A percentile compares a stretch with the other conserved stretches of the same genome.
Evolutionary conservation across 2,888 invertebrate genomes (phyloP).

Genomic region (Hyles lineata): DNA sequence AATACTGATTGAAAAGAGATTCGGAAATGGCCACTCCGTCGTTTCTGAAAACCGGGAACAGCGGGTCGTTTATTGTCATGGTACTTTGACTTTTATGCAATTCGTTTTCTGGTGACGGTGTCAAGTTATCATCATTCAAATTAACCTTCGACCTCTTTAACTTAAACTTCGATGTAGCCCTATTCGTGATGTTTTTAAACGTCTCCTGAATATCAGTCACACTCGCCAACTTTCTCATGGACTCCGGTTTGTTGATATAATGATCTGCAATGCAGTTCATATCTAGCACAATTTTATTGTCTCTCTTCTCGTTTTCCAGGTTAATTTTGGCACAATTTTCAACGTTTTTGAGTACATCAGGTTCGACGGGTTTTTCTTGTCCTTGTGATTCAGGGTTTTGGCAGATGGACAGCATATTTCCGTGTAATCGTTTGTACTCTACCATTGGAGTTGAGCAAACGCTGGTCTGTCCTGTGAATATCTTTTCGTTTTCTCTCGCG

Average conservation of each 20-base stretch:
- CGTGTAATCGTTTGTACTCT: constrained; percentile 90
- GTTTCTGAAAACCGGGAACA: constrained; percentile 90
- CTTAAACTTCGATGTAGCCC: constrained; percentile 84
- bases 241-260: constrained; percentile 79
- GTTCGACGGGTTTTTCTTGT: constrained; percentile 77
- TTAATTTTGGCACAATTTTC: constrained; percentile 66
- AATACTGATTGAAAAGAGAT: constrained; percentile 88
- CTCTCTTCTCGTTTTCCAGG: constrained; percentile 67
- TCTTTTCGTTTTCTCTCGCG: constrained; percentile 79
- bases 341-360: constrained; percentile 73
- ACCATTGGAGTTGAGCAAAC: constrained; percentile 92
- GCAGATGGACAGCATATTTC: constrained; percentile 90
- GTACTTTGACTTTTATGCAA: constrained; percentile 75
- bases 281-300: constrained; percentile 69
- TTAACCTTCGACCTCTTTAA: constrained; percentile 63
- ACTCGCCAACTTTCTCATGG: constrained; percentile 81
- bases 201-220: constrained; percentile 87
- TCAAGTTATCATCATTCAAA: constrained; percentile 55
- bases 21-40: constrained; percentile 90
- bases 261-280: constrained; percentile 78
- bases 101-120: constrained; percentile 63
- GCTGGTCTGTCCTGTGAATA: constrained; percentile 89
- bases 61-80: constrained; percentile 91
- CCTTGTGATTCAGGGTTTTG: constrained; percentile 85
- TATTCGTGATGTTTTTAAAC: constrained; percentile 83